Evolutionary conservation across 2,888 invertebrate species (phyloP), one percentile per base, ranked within the genome.

Genomic region (Rhingia campestris): DNA sequence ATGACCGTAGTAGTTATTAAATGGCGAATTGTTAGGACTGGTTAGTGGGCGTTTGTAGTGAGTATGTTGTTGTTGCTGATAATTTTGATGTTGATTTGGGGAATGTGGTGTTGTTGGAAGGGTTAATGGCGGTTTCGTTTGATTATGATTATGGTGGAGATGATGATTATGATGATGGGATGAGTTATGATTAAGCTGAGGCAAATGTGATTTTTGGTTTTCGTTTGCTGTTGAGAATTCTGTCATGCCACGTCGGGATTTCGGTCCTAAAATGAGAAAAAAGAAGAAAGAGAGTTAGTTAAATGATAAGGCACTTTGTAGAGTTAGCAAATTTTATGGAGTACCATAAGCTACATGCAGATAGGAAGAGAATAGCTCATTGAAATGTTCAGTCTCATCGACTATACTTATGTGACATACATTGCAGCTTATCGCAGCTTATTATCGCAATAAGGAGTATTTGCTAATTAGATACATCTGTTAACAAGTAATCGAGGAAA

Each of bases 231-330:
- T 91, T 89, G 91, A 91, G 88, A 91, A 89, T 90, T 91, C 91
- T 89, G 91, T 91, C 91, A 92, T 92, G 89, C 91, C 91, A 91
- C 91, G 91, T 89, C 89, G 90, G 89, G 89, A 88, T 89, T 91
- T 90, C 87, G 88, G 87, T 89, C 91, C 91, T 91, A 88, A 75
- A 88, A 47, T 6, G 76, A 37, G 61, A 67, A n/a, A 58, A 4
- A 43, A 14, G 53, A 32, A 33, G 7, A 41, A 7, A 32, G 0
- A 49, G 5, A 47, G 14, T 30, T 12, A 7, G 59, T 10, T 10
- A 35, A 30, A 6, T 43, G 14, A 35, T 12, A 10, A 6, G 4
- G 14, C 0, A 61, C 22, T 22, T 14, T 7, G n/a, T 35, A 33
- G 22, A 22, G 33, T 7, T 32, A 4, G 45, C 12, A 5, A 14